These are phyloP conservation scores for Spinus pinus DNA, from an alignment of 2,797 vertebrate species.

Conservation along the genomic window DNA sequence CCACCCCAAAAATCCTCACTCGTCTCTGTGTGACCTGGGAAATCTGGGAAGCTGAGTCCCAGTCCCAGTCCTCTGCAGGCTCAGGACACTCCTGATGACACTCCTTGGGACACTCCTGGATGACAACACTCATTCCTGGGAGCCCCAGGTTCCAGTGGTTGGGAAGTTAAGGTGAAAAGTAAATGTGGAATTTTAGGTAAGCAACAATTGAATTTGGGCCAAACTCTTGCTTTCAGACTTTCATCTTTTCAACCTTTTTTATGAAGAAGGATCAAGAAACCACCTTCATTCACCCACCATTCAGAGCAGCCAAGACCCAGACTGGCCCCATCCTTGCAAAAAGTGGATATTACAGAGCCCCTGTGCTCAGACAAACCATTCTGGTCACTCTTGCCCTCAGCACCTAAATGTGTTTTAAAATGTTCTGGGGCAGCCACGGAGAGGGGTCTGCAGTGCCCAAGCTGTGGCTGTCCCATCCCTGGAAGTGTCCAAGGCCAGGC, in stretches of 20 bases:
- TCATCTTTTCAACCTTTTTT: not conserved
- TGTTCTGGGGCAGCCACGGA: accelerated
- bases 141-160: accelerated
- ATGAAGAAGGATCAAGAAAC: not conserved
- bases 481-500: not conserved
- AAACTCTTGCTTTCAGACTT: not conserved
- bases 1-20: not conserved
- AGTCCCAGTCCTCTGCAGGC: not conserved
- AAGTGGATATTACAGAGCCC: not conserved
- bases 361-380: not conserved
- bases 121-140: accelerated
- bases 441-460: not conserved
- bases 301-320: not conserved
- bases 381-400: not conserved
- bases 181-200: not conserved
- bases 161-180: not conserved
- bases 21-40: accelerated
- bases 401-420: not conserved
- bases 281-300: not conserved
- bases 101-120: too few relatives aligned
- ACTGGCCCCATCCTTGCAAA: not conserved
- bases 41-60: not conserved
- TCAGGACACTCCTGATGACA: not conserved
- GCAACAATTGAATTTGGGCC: accelerated
- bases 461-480: not conserved